phyloP scores from a whole-genome alignment of 1,140 invertebrate genomes.

The Neomicropteryx cornuta region DNA sequence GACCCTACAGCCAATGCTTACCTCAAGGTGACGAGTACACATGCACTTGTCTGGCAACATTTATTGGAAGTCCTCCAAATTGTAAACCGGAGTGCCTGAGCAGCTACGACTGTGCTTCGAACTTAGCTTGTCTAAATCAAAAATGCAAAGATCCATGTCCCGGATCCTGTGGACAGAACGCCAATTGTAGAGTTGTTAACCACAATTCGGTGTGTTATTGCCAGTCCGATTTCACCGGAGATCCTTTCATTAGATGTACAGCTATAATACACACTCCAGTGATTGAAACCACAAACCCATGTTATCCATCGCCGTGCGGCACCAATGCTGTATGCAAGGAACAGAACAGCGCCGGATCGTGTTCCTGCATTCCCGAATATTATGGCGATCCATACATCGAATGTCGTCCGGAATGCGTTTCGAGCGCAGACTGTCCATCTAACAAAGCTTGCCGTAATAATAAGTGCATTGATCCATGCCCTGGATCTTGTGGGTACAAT shows the following conservation, averaged over 20 bases:
- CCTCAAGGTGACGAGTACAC: conserved; percentile 44
- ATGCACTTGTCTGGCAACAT: conserved; percentile 54
- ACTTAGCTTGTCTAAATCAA: conserved; percentile 55
- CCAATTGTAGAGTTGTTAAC: conserved; percentile 55
- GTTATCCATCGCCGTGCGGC: conserved; percentile 58
- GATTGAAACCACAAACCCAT: conserved; percentile 36
- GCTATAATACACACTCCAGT: conserved; percentile 22
- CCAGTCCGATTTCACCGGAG: conserved; percentile 35
- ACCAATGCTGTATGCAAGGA: conserved; percentile 47
- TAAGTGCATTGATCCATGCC: conserved; percentile 59
- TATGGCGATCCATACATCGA: conserved; percentile 45
- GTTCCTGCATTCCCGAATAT: conserved; percentile 57
- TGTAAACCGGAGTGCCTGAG: conserved; percentile 61
- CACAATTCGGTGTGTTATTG: conserved; percentile 68
- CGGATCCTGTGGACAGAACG: conserved; percentile 54
- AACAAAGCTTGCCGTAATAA: conserved; percentile 51
- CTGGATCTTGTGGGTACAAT: conserved; percentile 52
- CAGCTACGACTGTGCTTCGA: conserved; percentile 57
- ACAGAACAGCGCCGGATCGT: conserved; percentile 42
- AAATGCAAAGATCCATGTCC: conserved; percentile 62
- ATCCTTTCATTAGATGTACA: conserved; percentile 33
- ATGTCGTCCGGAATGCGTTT: conserved; percentile 57
- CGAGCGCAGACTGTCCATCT: conserved; percentile 50
- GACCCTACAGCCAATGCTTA: conserved; percentile 54
- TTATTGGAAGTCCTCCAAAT: conserved; percentile 55